Evolutionary conservation across 2,888 invertebrate species (phyloP), one percentile per base, ranked within the genome.

Genomic region (Lithophane socia): DNA sequence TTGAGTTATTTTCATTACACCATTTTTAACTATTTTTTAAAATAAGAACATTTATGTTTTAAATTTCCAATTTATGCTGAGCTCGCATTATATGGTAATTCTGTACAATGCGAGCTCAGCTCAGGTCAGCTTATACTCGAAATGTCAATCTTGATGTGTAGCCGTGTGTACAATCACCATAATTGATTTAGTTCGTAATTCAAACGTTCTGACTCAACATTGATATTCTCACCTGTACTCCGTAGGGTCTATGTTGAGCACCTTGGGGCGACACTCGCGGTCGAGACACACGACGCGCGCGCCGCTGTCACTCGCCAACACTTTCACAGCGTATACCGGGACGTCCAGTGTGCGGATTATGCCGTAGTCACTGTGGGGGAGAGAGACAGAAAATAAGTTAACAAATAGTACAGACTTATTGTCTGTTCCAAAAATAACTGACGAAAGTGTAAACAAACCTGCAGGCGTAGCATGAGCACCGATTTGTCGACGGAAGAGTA

Each of bases 291-390:
- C 99, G 0, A 99, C 99, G 0, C 94, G 85, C 0, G 96, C 96
- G 18, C 94, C 94, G 0, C 87, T 83, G 90, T 98, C 98, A 90
- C 98, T 98, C 3, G 99, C 99, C 91, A 99, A 98, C 52, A 99
- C 98, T 85, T 98, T 97, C 16, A 99, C 99, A 4, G 99, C 98
- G 95, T 99, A 99, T 91, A 99, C 99, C 0, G 99, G 99, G 78
- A 99, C 97, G 95, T 99, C 99, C 84, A 99, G 95, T 0, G 99
- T 99, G 29, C 99, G 98, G 88, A 99, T 99, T 68, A 99, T 99
- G 63, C 99, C 99, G 94, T 99, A 98, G 94, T 99, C 99, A 0
- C 98, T 98, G 91, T 0, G 54, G 47, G 37, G 21, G 54, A 61
- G 18, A 24, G 7, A 67, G 29, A 54, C 0, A 56, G 12, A 61